Evolutionary conservation across 2,113 vertebrate genomes (phyloP).

Genomic region (Chelonoidis abingdonii): DNA sequence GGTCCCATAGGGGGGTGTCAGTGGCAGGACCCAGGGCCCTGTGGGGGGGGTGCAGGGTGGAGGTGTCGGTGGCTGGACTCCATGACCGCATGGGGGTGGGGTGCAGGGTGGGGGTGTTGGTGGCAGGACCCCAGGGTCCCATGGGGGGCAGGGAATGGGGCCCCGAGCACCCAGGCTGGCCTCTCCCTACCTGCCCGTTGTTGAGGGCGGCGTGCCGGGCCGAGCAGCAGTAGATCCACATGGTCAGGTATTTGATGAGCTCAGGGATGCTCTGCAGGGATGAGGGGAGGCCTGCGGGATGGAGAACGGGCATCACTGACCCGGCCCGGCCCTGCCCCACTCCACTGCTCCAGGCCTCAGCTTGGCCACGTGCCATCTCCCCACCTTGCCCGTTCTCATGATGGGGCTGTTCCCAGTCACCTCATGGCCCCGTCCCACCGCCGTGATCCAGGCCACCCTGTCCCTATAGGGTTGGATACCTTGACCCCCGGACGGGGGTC

Average conservation of each 20-base stretch:
- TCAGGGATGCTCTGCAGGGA: conserved; percentile 37
- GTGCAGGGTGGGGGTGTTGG: background rate
- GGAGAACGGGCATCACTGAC: background rate
- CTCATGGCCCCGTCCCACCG: fast-evolving
- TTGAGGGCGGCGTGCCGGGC: conserved; percentile 86
- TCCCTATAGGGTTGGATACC: no score
- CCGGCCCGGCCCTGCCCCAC: background rate
- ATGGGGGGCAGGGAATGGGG: background rate
- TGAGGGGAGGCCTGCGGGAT: background rate
- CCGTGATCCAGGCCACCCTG: no score
- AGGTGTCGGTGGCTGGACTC: background rate
- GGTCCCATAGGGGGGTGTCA: no score
- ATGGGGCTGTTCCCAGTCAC: background rate
- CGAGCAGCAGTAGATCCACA: conserved; percentile 84
- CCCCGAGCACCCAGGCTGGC: fast-evolving
- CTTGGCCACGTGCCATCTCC: no score
- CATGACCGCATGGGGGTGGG: fast-evolving
- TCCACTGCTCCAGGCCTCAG: no score
- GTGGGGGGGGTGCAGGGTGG: background rate
- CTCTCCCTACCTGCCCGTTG: conserved; percentile 82
- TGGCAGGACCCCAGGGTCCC: background rate
- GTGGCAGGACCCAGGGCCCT: no score
- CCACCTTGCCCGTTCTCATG: fast-evolving
- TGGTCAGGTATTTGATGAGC: conserved; percentile 83
- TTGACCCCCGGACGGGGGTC: no score